Conservation (phyloP, 1,140 invertebrate genomes). For the Papilio glaucus region DNA sequence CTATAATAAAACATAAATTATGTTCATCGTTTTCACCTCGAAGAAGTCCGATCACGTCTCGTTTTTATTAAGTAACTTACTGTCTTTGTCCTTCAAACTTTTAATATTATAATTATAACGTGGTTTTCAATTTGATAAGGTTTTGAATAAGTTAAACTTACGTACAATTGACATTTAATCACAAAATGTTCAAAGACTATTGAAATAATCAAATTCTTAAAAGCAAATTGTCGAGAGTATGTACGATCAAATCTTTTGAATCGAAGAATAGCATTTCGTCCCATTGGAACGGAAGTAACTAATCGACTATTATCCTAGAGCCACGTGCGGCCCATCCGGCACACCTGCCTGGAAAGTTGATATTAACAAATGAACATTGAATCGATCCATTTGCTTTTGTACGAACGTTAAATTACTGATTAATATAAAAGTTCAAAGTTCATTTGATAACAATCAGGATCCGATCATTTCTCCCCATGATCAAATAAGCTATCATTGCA, state of each 20-base stretch:
- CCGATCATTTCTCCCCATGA: neutral
- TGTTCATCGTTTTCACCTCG: no score
- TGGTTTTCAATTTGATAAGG: no score
- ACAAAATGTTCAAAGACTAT: neutral
- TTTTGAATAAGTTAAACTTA: no score
- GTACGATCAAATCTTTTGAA: conserved; percentile 13
- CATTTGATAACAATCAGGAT: neutral
- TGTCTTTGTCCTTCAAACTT: no score
- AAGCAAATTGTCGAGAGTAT: neutral
- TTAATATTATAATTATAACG: no score
- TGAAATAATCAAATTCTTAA: conserved; percentile 3
- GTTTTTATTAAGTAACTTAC: no score
- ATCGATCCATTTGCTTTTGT: conserved; percentile 38
- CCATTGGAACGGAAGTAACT: conserved; percentile 45
- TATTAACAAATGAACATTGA: conserved; percentile 40
- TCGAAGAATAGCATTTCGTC: conserved; percentile 23
- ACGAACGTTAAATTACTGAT: neutral
- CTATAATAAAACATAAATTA: no score
- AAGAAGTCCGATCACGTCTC: no score
- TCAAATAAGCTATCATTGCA: no score
- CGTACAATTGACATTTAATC: no score
- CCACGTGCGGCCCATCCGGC: conserved; percentile 60
- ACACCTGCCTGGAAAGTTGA: conserved; percentile 59
- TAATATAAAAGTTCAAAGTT: neutral
- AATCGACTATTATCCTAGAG: conserved; percentile 43